These are phyloP conservation scores for Anthoscopus minutus DNA, from an alignment of 2,113 vertebrate genomes.

Conservation along the genomic window DNA sequence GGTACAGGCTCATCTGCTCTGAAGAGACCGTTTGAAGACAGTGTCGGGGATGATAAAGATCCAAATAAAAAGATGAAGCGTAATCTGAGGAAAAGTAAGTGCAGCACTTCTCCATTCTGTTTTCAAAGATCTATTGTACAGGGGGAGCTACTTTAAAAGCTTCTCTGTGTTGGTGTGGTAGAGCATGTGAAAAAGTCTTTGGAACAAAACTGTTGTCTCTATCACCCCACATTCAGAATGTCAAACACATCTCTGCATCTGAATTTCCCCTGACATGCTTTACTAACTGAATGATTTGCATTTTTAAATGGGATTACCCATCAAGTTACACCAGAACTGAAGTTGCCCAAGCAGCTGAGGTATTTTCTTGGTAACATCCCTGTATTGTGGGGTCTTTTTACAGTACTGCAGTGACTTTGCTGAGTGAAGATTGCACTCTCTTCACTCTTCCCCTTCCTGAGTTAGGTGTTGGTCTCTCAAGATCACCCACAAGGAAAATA, in stretches of 20 bases:
- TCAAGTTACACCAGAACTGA: neutral
- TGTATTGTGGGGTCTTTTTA: neutral
- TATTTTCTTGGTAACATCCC: neutral
- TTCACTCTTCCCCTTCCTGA: neutral
- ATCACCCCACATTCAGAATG: neutral
- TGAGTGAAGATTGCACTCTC: neutral
- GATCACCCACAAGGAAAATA: neutral
- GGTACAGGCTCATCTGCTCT: conserved; percentile 79
- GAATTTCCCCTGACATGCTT: neutral
- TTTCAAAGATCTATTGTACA: neutral
- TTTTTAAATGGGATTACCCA: neutral
- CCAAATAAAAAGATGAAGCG: conserved; percentile 99
- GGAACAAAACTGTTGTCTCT: neutral
- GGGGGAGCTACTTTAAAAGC: neutral
- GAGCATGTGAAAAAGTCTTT: neutral
- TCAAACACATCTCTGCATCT: neutral
- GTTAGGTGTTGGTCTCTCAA: neutral
- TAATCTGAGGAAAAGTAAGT: conserved; percentile 93
- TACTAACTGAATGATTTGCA: neutral
- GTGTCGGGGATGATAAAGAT: conserved; percentile 91
- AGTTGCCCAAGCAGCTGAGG: neutral
- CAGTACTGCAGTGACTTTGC: neutral
- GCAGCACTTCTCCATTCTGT: neutral
- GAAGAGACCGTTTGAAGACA: conserved; percentile 95
- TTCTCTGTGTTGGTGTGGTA: neutral